Conservation (phyloP, 1,140 invertebrate species). For the Pseudomyrmex flavicornis region DNA sequence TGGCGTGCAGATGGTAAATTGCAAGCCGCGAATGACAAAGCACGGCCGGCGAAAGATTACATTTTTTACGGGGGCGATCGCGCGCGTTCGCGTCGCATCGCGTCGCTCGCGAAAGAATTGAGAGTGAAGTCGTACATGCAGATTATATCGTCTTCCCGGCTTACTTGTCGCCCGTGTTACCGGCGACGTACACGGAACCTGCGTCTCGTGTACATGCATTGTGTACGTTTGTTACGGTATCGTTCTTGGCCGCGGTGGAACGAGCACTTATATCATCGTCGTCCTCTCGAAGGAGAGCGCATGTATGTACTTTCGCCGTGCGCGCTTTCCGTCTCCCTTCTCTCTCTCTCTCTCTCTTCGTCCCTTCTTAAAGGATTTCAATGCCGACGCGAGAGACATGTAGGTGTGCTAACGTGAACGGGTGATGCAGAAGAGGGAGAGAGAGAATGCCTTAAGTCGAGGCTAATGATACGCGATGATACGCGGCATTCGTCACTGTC, state of each 20-base stretch:
- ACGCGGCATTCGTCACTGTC: slow-evolving; percentile 83
- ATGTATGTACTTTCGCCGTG: slow-evolving; percentile 2
- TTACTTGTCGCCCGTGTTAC: slow-evolving; percentile 61
- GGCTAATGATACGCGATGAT: slow-evolving; percentile 83
- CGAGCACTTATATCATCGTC: slow-evolving; percentile 57
- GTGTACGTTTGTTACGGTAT: slow-evolving; percentile 57
- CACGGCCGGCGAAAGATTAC: slow-evolving; percentile 38
- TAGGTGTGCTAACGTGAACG: slow-evolving; percentile 69
- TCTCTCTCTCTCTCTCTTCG: slow-evolving; percentile 26
- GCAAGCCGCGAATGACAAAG: slow-evolving; percentile 51
- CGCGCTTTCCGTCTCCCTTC: slow-evolving; percentile 13
- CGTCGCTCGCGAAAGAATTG: slow-evolving; percentile 48
- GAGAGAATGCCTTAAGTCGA: slow-evolving; percentile 76
- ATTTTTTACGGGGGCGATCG: slow-evolving; percentile 22
- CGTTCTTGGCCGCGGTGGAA: slow-evolving; percentile 18
- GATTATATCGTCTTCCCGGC: slow-evolving; percentile 62
- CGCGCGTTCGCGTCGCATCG: slow-evolving; percentile 13
- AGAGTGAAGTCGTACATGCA: slow-evolving; percentile 60
- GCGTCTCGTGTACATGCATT: slow-evolving; percentile 53
- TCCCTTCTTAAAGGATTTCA: slow-evolving; percentile 49
- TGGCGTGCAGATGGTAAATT: slow-evolving; percentile 54
- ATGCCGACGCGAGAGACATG: slow-evolving; percentile 43
- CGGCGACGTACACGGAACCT: slow-evolving; percentile 61
- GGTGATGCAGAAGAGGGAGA: slow-evolving; percentile 41
- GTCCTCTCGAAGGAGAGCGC: slow-evolving; percentile 25